A percentile compares a stretch with the other conserved stretches of the same genome.
These are phyloP conservation scores for Sebastiscus albofasciatus DNA, from an alignment of 2,797 vertebrate genomes.

Conservation along the genomic window DNA sequence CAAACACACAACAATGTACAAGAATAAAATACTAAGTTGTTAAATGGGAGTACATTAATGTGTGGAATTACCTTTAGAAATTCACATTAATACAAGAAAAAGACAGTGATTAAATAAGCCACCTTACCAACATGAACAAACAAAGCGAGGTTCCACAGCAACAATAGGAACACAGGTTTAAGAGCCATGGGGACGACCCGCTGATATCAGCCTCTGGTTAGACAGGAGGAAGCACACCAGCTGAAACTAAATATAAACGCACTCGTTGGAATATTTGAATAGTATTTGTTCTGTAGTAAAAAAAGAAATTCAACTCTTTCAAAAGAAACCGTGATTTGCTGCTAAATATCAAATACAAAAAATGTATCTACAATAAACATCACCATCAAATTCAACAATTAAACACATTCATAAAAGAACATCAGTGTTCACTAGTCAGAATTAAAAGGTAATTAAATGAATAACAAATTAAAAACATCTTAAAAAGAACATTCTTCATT, in stretches of 20 bases:
- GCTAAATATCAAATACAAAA: background rate
- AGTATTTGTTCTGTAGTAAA: background rate
- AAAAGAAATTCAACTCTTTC: background rate
- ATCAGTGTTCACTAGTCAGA: background rate
- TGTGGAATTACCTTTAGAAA: background rate
- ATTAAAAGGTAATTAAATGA: background rate
- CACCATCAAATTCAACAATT: background rate
- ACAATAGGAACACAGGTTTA: background rate
- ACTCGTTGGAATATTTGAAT: background rate
- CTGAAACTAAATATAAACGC: conserved; percentile 12
- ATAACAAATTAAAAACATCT: background rate
- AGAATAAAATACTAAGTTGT: background rate
- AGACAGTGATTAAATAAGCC: background rate
- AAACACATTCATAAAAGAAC: background rate
- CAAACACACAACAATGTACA: background rate
- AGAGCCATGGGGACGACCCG: conserved; percentile 61
- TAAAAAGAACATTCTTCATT: background rate
- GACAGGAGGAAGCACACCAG: conserved; percentile 8
- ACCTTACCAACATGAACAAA: conserved; percentile 46
- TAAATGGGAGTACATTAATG: background rate
- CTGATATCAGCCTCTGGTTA: background rate
- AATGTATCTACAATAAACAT: background rate
- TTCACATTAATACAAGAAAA: background rate
- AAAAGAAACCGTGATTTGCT: background rate
- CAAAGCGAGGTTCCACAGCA: conserved; percentile 47